phyloP scores from a whole-genome alignment of 53 echinoderm and acorn worm species.

The Holothuria leucospilota region DNA sequence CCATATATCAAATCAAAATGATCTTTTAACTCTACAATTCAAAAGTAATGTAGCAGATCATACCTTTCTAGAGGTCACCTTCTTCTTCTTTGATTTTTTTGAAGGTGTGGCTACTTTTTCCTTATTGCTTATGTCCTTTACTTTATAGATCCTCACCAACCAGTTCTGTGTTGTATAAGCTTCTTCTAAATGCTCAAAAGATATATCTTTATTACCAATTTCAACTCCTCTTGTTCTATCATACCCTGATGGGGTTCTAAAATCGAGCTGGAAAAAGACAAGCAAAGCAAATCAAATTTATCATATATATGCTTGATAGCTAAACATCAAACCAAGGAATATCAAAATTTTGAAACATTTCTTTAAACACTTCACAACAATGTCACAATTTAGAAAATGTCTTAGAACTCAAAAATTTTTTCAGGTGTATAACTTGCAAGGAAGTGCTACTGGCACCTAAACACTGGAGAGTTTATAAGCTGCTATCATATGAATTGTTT shows the following conservation, averaged over 20 bases:
- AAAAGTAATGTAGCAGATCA: not conserved
- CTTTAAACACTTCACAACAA: too few relatives aligned
- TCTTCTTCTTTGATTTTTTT: conserved; percentile 60
- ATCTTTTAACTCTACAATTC: too few relatives aligned
- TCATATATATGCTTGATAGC: not conserved
- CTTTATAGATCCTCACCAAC: conserved; percentile 92
- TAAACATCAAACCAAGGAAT: not conserved
- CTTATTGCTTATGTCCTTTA: conserved; percentile 80
- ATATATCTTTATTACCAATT: conserved; percentile 97
- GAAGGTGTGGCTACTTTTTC: conserved; percentile 33
- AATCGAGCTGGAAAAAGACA: conserved; percentile 75
- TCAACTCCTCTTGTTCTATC: conserved; percentile 94
- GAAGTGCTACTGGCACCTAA: too few relatives aligned
- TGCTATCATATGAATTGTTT: too few relatives aligned
- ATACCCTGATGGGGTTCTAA: conserved; percentile 91
- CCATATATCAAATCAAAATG: too few relatives aligned
- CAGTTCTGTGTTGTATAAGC: conserved; percentile 96
- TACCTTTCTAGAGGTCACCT: conserved; percentile 82
- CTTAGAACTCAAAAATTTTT: too few relatives aligned
- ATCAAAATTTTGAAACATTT: too few relatives aligned
- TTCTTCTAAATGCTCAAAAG: conserved; percentile 90
- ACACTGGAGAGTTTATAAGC: too few relatives aligned
- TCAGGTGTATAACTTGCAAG: too few relatives aligned
- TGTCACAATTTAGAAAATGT: too few relatives aligned
- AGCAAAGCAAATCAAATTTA: too few relatives aligned